A percentile compares a stretch with the other conserved stretches of the same genome.
These are phyloP conservation scores for Sminthurinus signatus DNA, from an alignment of 1,140 invertebrate genomes.

Conservation along the genomic window DNA sequence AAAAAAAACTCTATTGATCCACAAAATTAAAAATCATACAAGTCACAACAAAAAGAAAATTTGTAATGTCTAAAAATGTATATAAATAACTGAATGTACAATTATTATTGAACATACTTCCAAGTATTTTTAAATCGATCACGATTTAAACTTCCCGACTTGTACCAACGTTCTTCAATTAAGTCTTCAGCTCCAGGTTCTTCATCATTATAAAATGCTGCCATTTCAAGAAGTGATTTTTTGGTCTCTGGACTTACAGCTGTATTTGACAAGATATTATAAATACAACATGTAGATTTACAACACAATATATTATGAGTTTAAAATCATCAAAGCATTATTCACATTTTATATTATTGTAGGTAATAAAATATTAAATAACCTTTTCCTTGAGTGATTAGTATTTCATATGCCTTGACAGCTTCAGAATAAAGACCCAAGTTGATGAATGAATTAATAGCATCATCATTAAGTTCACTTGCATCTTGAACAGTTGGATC, in stretches of 20 bases:
- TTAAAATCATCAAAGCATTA: not conserved
- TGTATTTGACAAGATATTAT: constrained; percentile 31
- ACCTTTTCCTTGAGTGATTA: constrained; percentile 59
- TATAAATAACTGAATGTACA: not conserved
- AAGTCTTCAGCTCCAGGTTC: constrained; percentile 59
- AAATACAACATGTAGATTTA: constrained; percentile 14
- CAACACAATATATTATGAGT: not conserved
- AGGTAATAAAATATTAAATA: no score
- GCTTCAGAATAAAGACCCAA: constrained; percentile 61
- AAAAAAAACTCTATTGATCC: no score
- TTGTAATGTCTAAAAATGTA: not conserved
- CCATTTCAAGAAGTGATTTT: constrained; percentile 67
- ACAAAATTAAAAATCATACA: no score
- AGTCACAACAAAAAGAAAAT: not conserved
- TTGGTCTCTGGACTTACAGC: constrained; percentile 56
- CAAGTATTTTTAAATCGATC: constrained; percentile 60
- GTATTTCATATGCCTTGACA: constrained; percentile 62
- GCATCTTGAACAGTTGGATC: constrained; percentile 7
- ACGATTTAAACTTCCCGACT: constrained; percentile 46
- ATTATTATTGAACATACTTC: constrained; percentile 53
- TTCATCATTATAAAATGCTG: constrained; percentile 72
- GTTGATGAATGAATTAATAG: constrained; percentile 52
- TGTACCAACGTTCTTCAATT: constrained; percentile 72
- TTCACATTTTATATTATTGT: no score
- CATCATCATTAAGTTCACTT: not conserved